Evolutionary conservation across 2,113 vertebrate genomes (phyloP).

Genomic region (Prunella himalayana): DNA sequence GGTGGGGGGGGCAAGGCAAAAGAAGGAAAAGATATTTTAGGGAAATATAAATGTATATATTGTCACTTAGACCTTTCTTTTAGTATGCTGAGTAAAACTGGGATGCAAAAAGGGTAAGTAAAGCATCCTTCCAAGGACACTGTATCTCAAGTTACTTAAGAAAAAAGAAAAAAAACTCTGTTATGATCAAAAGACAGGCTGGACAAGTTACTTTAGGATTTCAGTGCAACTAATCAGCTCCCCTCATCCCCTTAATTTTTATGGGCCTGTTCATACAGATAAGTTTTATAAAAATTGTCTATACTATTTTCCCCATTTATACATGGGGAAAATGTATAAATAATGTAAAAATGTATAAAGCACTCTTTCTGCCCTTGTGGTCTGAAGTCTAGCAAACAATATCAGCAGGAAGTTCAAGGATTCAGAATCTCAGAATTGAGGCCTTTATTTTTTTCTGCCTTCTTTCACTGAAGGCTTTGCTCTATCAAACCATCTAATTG

Average conservation of each 20-base stretch:
- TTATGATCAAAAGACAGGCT: background rate
- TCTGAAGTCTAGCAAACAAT: background rate
- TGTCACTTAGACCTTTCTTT: background rate
- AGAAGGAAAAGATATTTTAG: background rate
- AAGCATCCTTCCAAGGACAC: background rate
- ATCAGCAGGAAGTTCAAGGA: background rate
- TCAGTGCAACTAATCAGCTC: background rate
- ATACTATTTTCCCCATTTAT: background rate
- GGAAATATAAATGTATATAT: background rate
- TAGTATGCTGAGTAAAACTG: background rate
- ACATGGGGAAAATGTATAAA: too few species aligned
- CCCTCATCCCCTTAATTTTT: background rate
- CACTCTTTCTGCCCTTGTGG: background rate
- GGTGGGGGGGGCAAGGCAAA: background rate
- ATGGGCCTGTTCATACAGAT: background rate
- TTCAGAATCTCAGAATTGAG: background rate
- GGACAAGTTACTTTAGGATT: background rate
- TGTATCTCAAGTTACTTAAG: background rate
- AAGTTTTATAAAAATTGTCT: background rate
- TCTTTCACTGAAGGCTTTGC: background rate
- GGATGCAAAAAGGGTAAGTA: background rate
- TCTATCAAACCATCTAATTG: background rate
- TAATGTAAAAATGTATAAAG: too few species aligned
- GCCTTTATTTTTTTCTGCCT: background rate
- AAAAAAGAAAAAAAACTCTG: background rate